Evolutionary conservation across 2,888 invertebrate species (phyloP).

Genomic region (Trichacis sp.): DNA sequence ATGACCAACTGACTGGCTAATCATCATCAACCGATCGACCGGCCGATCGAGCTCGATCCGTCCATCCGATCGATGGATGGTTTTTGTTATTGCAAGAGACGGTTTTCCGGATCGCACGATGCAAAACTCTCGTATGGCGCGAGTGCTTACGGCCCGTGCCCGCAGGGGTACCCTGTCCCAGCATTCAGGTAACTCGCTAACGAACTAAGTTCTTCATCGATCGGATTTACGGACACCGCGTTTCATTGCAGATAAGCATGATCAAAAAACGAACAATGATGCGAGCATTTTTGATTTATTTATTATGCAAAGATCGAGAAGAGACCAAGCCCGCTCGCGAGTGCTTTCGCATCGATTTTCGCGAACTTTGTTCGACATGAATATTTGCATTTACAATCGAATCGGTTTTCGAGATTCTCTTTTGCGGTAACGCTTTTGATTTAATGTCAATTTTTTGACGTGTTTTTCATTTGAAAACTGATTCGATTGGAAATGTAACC

Average conservation of each 20-base stretch:
- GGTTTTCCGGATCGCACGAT: slow-evolving; percentile 38
- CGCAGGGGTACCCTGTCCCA: slow-evolving; percentile 97
- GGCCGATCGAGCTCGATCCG: slow-evolving; percentile 16
- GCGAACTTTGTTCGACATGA: slow-evolving; percentile 33
- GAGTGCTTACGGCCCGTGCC: slow-evolving; percentile 64
- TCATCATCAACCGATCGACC: slow-evolving; percentile 17
- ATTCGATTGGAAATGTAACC: slow-evolving; percentile 6
- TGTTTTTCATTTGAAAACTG: slow-evolving; percentile 6
- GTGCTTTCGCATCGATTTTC: slow-evolving; percentile 47
- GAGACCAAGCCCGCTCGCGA: slow-evolving; percentile 51
- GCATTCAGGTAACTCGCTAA: slow-evolving; percentile 93
- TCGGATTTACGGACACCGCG: slow-evolving; percentile 32
- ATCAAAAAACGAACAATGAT: neutral
- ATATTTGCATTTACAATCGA: slow-evolving; percentile 13
- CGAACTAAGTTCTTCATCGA: slow-evolving; percentile 54
- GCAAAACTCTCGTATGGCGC: slow-evolving; percentile 52
- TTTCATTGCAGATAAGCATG: slow-evolving; percentile 1
- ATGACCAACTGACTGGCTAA: slow-evolving; percentile 33
- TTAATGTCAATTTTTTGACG: too few relatives aligned
- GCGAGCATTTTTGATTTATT: slow-evolving; percentile 6
- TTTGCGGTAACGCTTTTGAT: too few relatives aligned
- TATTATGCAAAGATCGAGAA: slow-evolving; percentile 37
- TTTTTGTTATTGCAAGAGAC: slow-evolving; percentile 34
- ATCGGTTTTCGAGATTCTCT: slow-evolving; percentile 4
- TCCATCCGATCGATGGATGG: slow-evolving; percentile 43